A percentile compares a stretch with the other conserved stretches of the same genome.
phyloP scores from a whole-genome alignment of 2,888 invertebrate species.

The Macaria notata region DNA sequence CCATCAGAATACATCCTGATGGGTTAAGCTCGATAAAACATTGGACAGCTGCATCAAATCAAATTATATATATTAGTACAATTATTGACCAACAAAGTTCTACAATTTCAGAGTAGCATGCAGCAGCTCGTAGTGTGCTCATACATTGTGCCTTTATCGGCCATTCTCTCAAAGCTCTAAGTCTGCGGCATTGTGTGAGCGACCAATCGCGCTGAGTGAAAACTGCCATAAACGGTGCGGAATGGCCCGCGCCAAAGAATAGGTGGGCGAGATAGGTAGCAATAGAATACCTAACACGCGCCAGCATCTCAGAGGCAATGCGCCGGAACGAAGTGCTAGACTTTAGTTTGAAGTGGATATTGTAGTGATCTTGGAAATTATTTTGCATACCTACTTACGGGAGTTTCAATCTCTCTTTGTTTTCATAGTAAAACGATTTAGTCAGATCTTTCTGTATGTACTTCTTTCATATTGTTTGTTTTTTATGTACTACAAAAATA shows the following conservation, averaged over 20 bases:
- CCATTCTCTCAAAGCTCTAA: background rate
- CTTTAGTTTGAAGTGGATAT: slow-evolving; percentile 16
- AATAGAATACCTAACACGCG: slow-evolving; percentile 29
- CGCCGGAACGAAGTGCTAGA: slow-evolving; percentile 28
- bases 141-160: background rate
- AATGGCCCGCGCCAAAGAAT: slow-evolving; percentile 46
- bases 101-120: too few relatives aligned
- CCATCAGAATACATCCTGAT: too few relatives aligned
- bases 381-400: background rate
- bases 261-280: slow-evolving; percentile 31
- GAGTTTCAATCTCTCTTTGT: too few relatives aligned
- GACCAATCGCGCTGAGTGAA: slow-evolving; percentile 79
- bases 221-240: slow-evolving; percentile 72
- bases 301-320: slow-evolving; percentile 42
- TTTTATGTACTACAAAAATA: too few relatives aligned
- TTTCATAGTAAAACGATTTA: too few relatives aligned
- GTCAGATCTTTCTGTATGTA: too few relatives aligned
- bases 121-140: background rate
- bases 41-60: too few relatives aligned
- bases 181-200: slow-evolving; percentile 32
- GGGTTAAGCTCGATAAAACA: too few relatives aligned
- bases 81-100: too few relatives aligned
- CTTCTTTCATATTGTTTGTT: too few relatives aligned
- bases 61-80: background rate
- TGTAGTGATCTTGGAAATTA: slow-evolving; percentile 1